Percentiles rank a stretch among this genome's conserved stretches.
These are phyloP conservation scores for Epinephelus fuscoguttatus DNA, from an alignment of 2,113 vertebrate species.

Conservation along the genomic window DNA sequence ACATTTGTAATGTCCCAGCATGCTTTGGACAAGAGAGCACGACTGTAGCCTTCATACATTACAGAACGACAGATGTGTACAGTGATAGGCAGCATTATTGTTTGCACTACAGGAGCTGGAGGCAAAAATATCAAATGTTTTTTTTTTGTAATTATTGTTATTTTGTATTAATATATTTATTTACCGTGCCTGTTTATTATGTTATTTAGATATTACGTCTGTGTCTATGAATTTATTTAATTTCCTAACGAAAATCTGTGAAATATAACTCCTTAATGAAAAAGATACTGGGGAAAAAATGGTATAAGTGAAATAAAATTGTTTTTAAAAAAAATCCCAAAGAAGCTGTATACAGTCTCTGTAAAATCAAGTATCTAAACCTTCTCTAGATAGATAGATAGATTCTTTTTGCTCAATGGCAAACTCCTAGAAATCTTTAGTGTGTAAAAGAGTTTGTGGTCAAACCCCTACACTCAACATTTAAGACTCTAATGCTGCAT, in stretches of 20 bases:
- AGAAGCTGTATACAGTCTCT: background rate
- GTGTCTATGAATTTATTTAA: no score
- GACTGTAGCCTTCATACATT: background rate
- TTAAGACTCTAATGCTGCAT: background rate
- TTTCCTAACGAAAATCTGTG: no score
- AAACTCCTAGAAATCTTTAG: background rate
- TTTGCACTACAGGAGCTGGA: background rate
- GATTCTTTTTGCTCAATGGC: background rate
- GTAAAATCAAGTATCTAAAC: background rate
- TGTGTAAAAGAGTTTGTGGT: background rate
- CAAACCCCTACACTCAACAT: background rate
- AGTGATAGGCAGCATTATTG: no score
- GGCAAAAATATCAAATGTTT: no score
- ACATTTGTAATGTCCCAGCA: background rate
- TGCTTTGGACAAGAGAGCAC: background rate
- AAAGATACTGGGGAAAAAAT: background rate
- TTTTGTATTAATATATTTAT: no score
- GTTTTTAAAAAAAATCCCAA: background rate
- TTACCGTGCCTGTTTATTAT: no score
- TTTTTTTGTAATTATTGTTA: no score
- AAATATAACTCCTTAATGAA: no score
- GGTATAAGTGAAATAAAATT: background rate
- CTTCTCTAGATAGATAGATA: no score
- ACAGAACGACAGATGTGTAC: background rate
- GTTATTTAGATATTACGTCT: no score